phyloP scores from a whole-genome alignment of 2,113 vertebrate genomes.

The Otolemur garnettii region DNA sequence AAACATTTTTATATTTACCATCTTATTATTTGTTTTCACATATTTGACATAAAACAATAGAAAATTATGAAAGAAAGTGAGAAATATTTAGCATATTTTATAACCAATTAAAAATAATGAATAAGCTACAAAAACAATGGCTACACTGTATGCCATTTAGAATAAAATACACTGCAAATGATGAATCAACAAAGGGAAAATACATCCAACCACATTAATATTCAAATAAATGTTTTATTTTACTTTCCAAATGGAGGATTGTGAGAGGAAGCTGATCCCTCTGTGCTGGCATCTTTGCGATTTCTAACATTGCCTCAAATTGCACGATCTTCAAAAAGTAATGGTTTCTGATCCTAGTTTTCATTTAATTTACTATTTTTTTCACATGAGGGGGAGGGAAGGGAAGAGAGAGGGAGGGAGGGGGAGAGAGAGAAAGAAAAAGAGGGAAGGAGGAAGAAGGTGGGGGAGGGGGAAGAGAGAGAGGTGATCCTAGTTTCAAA shows the following conservation, averaged over 20 bases:
- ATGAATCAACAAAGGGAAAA: background rate
- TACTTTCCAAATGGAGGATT: background rate
- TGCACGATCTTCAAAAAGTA: background rate
- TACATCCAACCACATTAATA: background rate
- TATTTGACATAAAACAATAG: conserved; percentile 8
- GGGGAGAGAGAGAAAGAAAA: no score
- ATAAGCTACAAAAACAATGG: background rate
- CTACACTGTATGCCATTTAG: background rate
- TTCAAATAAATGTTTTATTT: conserved; percentile 41
- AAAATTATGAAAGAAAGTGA: background rate
- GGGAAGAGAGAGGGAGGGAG: no score
- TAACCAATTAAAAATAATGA: background rate
- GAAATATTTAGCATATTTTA: background rate
- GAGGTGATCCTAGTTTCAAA: background rate
- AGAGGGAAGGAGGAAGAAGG: no score
- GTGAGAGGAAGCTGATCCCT: background rate
- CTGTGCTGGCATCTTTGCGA: background rate
- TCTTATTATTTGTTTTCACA: background rate
- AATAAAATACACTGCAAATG: conserved; percentile 1
- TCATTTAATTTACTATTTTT: background rate
- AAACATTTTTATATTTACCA: background rate
- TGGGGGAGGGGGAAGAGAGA: no score
- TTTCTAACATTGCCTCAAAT: background rate
- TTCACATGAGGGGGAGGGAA: no score
- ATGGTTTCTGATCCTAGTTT: background rate